Conservation (phyloP, 1,140 invertebrate species). For the Meteorus sp. region DNA sequence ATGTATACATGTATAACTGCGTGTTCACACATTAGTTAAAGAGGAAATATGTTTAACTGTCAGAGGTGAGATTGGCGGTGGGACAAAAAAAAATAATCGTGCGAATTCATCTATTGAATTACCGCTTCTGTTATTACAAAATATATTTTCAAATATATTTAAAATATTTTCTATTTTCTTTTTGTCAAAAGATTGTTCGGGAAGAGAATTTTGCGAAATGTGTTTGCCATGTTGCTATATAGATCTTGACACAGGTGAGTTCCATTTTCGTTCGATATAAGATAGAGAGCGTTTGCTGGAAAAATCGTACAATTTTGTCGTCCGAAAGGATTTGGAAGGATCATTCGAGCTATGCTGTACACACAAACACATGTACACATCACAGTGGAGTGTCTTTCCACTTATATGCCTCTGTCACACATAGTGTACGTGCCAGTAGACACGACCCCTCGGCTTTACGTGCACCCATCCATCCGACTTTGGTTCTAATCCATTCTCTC, state of each 20-base stretch:
- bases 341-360: conserved; percentile 12
- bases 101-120: not conserved
- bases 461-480: not conserved
- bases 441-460: not conserved
- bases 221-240: not conserved
- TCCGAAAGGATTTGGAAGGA: conserved; percentile 26
- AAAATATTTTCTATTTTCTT: too few species aligned
- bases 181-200: too few species aligned
- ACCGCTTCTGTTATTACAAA: too few species aligned
- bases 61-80: not conserved
- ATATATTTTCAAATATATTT: too few species aligned
- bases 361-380: conserved; percentile 24
- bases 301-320: conserved; percentile 29
- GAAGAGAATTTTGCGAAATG: too few species aligned
- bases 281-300: conserved; percentile 20
- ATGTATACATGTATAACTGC: conserved; percentile 1
- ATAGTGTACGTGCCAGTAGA: conserved; percentile 3
- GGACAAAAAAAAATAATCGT: conserved; percentile 1
- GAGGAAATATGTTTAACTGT: conserved; percentile 7
- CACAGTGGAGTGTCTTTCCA: too few species aligned
- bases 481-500: too few species aligned
- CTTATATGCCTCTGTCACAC: not conserved
- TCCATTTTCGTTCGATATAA: not conserved
- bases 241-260: not conserved
- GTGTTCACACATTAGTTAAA: too few species aligned